Evolutionary conservation across 2,113 vertebrate genomes (phyloP).

Genomic region (Gambusia affinis): DNA sequence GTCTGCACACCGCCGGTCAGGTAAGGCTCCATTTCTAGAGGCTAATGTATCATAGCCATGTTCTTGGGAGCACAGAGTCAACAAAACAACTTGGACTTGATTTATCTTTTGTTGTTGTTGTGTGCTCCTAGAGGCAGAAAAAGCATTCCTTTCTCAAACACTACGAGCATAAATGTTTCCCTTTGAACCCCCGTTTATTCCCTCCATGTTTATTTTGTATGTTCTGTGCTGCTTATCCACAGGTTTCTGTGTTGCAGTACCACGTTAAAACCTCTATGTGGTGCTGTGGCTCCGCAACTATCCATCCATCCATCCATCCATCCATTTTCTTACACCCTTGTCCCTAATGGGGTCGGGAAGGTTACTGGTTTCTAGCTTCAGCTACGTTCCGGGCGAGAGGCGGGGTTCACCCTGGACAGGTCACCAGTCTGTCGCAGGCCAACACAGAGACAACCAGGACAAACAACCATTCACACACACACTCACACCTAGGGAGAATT

Average conservation of each 20-base stretch:
- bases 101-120: background rate
- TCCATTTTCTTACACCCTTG: too few species aligned
- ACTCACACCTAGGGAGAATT: too few species aligned
- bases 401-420: too few species aligned
- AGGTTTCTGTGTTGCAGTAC: conserved; percentile 21
- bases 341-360: too few species aligned
- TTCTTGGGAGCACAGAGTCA: background rate
- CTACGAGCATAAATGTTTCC: background rate
- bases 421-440: too few species aligned
- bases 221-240: background rate
- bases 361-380: too few species aligned
- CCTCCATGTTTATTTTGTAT: background rate
- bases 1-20: conserved; percentile 61
- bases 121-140: background rate
- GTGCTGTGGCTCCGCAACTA: conserved; percentile 29
- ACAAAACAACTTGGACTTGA: background rate
- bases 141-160: background rate
- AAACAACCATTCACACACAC: too few species aligned
- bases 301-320: too few species aligned
- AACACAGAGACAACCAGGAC: too few species aligned
- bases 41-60: background rate
- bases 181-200: background rate
- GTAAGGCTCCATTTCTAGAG: conserved; percentile 40
- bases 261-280: conserved; percentile 40
- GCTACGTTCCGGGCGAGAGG: too few species aligned